phyloP scores from a whole-genome alignment of 2,888 invertebrate species.

The Lamellibrachia satsuma region DNA sequence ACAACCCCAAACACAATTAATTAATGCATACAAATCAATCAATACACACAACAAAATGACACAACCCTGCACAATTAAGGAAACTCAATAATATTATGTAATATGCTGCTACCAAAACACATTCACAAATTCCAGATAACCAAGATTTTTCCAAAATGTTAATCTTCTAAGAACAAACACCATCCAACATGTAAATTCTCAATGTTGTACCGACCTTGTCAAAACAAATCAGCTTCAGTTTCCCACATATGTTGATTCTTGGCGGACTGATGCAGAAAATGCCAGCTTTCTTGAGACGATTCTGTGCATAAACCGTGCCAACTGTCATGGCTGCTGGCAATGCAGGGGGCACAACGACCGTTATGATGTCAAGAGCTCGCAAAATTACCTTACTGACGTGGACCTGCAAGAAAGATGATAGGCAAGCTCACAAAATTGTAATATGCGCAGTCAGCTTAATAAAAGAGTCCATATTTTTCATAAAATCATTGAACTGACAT shows the following conservation, averaged over 20 bases:
- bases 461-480: too few species aligned
- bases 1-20: too few species aligned
- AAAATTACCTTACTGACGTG: slow-evolving; percentile 59
- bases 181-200: background rate
- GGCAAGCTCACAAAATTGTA: background rate
- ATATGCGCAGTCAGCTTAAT: background rate
- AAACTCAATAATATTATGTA: background rate
- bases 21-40: too few species aligned
- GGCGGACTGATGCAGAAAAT: slow-evolving; percentile 93
- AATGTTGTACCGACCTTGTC: slow-evolving; percentile 77
- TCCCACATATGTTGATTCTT: slow-evolving; percentile 88
- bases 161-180: background rate
- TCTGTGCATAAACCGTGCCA: slow-evolving; percentile 89
- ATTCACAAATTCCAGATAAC: background rate
- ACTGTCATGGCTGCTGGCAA: slow-evolving; percentile 97
- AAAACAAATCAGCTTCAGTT: slow-evolving; percentile 77
- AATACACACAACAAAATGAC: too few species aligned
- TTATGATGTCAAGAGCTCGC: slow-evolving; percentile 88
- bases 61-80: too few species aligned
- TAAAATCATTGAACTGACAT: too few species aligned
- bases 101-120: background rate
- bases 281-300: slow-evolving; percentile 78
- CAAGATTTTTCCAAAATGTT: background rate
- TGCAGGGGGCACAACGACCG: slow-evolving; percentile 94
- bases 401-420: slow-evolving; percentile 17